Evolutionary conservation across 2,888 invertebrate species (phyloP).

Genomic region (Drosophila leonis): DNA sequence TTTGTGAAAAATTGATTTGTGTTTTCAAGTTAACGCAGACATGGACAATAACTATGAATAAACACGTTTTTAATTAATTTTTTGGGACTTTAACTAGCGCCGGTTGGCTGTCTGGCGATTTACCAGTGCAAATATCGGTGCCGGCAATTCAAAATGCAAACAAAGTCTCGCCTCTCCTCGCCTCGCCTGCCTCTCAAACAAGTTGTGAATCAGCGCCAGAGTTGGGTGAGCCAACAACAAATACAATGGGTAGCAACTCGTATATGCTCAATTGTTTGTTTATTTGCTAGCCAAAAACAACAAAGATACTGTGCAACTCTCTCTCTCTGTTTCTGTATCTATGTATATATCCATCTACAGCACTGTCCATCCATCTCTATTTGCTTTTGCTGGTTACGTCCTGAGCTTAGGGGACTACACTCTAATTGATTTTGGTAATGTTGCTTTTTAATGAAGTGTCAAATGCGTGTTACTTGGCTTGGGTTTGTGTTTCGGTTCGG

Average conservation of each 20-base stretch:
- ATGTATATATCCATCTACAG: constrained; percentile 3
- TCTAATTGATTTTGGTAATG: constrained; percentile 80
- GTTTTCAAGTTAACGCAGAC: neutral
- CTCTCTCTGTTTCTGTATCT: neutral
- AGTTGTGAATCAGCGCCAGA: constrained; percentile 65
- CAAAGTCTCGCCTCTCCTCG: constrained; percentile 49
- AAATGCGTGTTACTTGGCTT: constrained; percentile 64
- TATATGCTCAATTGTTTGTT: constrained; percentile 76
- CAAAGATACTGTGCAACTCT: constrained; percentile 53
- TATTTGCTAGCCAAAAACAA: constrained; percentile 77
- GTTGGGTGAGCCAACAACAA: constrained; percentile 52
- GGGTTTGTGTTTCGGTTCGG: constrained; percentile 7
- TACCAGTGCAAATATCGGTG: constrained; percentile 57
- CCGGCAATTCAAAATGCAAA: constrained; percentile 79
- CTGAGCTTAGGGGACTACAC: constrained; percentile 69
- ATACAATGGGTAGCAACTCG: constrained; percentile 40
- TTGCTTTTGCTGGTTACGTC: constrained; percentile 51
- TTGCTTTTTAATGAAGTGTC: constrained; percentile 79
- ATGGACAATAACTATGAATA: constrained; percentile 2
- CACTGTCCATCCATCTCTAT: constrained; percentile 35
- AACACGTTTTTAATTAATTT: constrained; percentile 78
- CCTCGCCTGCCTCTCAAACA: constrained; percentile 66
- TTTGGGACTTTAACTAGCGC: constrained; percentile 47
- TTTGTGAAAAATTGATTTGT: constrained; percentile 1
- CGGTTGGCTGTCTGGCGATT: constrained; percentile 52